Evolutionary conservation across 2,113 vertebrate genomes (phyloP), one percentile per base, ranked within the genome.

Genomic region (Varanus salvator): DNA sequence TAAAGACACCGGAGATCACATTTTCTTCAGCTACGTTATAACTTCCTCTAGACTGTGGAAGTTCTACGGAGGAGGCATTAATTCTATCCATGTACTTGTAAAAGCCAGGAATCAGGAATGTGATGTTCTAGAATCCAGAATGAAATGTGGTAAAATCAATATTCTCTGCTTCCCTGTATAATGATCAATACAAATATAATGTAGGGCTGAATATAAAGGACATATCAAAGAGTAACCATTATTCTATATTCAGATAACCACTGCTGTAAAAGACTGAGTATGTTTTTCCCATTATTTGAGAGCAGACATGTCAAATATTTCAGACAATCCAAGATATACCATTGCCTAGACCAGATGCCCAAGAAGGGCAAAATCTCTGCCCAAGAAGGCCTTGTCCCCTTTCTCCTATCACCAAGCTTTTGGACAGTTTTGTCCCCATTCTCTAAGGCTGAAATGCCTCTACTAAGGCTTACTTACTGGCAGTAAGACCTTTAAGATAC

Each of bases 61-160:
- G 93, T 4, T 87, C 93, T 77, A 93, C 86, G 80, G 93, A 90
- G 21, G 93, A 94, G 80, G 93, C 93, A 54, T 90, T 91, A 0
- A 89, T 68, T 31, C 94, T 93, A 60, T 94, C 95, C 97, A 98
- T 98, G 95, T 97, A 96, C 75, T 96, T 97, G 92, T 98, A 99
- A 97, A 99, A 99, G 81, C 97, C 97, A 48, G 99, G 98, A 90
- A 99, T 98, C 95, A 99, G 96, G 94, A 98, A 98, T 15, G 98
- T 98, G 91, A 99, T 97, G 52, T 95, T 98, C 99, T 99, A 94
- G 60, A 95, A 96, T 74, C 90, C 27, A 96, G 82, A 50, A 75
- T 0, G 0, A 87, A 87, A 50, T 8, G 34, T 86, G 80, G 60
- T 75, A 76, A 94, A 84, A 77, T 54, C 21, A 77, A 11, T 31